Evolutionary conservation across 2,797 vertebrate genomes (phyloP), one percentile per base, ranked within the genome.

Genomic region (Leptodactylus fallax): DNA sequence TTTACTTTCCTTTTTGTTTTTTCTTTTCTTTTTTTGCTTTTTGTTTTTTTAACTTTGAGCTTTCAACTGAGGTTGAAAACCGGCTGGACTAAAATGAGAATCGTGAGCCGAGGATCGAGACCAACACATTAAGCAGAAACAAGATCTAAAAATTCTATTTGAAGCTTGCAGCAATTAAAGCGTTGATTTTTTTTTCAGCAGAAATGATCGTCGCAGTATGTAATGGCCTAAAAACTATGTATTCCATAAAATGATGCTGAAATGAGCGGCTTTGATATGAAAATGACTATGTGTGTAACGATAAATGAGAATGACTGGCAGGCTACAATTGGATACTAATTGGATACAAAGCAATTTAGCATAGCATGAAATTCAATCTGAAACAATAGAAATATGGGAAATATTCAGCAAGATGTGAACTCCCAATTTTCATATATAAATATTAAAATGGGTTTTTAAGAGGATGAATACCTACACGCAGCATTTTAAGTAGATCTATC

Each of bases 321-420:
- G 56, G 79, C 85, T 90, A 91, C 88, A 89, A 86, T 49, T 87
- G 79, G 83, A 90, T 87, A 77, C 58, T 91, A 90, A 90, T 61
- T 91, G 76, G 58, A 90, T 67, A 90, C 79, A 83, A 91, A 58
- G 88, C 65, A 91, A 90, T 90, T 58, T 84, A 87, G 36, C 55
- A 77, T 81, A 61, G 55, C 65, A 89, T 81, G 82, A 90, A 90
- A 85, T 85, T 90, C 81, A 79, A 90, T 89, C 79, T 80, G 78
- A 87, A 91, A 83, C 77, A 87, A 85, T 21, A 12, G 79, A 27
- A 58, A 88, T 77, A 88, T 45, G 83, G 81, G 61, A 21, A 69
- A 87, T 56, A 83, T 88, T 25, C 79, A 82, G 79, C 79, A 60
- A 89, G 89, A 89, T 72, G 36, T 72, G 58, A 89, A 74, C 63